Percentiles rank a stretch among this genome's conserved stretches.
phyloP scores from a whole-genome alignment of 2,797 vertebrate species.

The Rhincodon typus region DNA sequence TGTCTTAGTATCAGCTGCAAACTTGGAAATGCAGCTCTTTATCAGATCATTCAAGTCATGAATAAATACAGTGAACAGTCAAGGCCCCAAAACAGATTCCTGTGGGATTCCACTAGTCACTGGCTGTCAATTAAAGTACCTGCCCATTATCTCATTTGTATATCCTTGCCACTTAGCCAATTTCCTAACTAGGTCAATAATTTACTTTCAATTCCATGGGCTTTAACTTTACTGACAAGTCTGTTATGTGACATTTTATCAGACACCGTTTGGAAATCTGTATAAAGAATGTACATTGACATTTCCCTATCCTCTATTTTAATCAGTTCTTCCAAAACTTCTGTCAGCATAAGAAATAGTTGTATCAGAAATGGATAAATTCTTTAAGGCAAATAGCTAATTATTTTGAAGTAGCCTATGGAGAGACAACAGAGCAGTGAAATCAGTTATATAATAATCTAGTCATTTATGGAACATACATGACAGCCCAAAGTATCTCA shows the following conservation, averaged over 20 bases:
- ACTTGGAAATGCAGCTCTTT: neutral
- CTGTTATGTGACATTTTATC: no score
- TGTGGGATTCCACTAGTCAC: neutral
- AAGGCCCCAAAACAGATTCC: neutral
- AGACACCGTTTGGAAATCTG: no score
- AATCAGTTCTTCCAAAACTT: neutral
- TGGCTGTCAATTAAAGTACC: neutral
- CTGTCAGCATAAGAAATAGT: neutral
- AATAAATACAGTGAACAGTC: neutral
- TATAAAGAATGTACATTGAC: neutral
- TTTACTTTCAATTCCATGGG: neutral
- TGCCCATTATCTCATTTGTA: neutral
- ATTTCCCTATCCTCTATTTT: neutral
- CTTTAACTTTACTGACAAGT: no score
- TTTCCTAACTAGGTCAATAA: neutral
- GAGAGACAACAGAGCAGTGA: neutral
- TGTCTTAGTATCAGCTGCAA: neutral
- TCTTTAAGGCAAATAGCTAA: neutral
- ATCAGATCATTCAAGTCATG: neutral
- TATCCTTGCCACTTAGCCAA: neutral
- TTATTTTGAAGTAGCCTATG: neutral
- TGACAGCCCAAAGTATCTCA: neutral
- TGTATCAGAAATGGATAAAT: neutral
- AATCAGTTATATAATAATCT: neutral
- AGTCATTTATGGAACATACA: no score